Evolutionary conservation across 2,113 vertebrate species (phyloP), one percentile per base, ranked within the genome.

Genomic region (Dipodomys spectabilis): DNA sequence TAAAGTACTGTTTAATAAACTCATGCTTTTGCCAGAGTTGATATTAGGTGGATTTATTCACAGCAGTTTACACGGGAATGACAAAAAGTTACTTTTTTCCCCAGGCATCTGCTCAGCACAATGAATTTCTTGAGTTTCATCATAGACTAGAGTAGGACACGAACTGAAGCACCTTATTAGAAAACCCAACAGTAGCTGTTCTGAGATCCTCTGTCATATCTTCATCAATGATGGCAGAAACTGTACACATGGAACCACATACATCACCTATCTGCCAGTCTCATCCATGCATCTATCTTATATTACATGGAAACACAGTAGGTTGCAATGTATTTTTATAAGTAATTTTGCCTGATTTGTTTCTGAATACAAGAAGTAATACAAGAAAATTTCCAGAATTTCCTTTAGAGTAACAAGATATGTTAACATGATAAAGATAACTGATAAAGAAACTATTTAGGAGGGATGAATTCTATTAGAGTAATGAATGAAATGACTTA

Each of bases 401-500:
- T 89, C 32, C 78, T 88, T 94, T 85, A 88, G 64, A 94, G 69
- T 85, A 95, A 91, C 68, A 90, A 91, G 65, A 73, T 35, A 30
- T 90, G 72, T 92, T 95, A 92, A 92, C 67, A 95, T 90, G 79
- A 0, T 5, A 45, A 95, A 15, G 89, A 96, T 82, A 89, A 95
- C 86, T 94, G 49, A 85, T 89, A 91, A 91, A 67, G 62, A 91
- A 91, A 60, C 82, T 95, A 89, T 81, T 67, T 23, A 91, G 13
- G 4, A 2, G 79, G 81, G 68, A 96, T 19, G 1, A 97, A 94
- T 86, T 69, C 68, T 87, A 82, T 77, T 65, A 62, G 15, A 74
- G 44, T 69, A 95, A 95, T 92, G 86, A 92, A 95, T 88, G 80
- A 49, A 49, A 49, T 49, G 20, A 39, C 27, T 86, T 94, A 96